phyloP scores from a whole-genome alignment of 2,113 vertebrate genomes.

The Synodontis membranacea region DNA sequence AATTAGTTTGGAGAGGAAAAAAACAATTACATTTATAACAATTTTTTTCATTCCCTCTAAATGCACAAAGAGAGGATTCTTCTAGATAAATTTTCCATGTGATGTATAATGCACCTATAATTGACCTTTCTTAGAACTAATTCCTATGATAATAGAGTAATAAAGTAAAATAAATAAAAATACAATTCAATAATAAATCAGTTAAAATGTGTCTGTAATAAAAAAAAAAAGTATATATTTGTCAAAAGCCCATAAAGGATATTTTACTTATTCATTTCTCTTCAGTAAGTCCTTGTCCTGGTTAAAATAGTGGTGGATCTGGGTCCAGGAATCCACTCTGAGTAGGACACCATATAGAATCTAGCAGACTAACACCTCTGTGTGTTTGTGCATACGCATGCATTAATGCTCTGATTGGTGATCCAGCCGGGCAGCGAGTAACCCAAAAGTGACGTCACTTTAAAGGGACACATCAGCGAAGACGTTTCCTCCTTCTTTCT shows the following conservation, averaged over 20 bases:
- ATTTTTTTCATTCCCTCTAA: neutral
- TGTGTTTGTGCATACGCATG: neutral
- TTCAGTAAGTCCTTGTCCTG: neutral
- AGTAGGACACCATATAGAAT: neutral
- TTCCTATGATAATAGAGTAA: neutral
- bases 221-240: no score
- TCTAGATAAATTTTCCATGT: neutral
- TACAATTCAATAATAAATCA: neutral
- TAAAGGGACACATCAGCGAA: neutral
- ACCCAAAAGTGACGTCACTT: neutral
- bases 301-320: neutral
- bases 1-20: neutral
- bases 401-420: neutral
- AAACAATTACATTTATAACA: neutral
- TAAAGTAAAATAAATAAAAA: neutral
- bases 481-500: neutral
- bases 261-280: neutral
- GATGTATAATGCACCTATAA: neutral
- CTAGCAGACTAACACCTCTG: neutral
- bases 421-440: neutral
- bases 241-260: no score
- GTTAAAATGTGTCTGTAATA: no score
- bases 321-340: neutral
- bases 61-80: neutral
- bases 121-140: neutral